Evolutionary conservation across 64 coral and sea anemone species (phyloP).

Genomic region (Orbicella faveolata): DNA sequence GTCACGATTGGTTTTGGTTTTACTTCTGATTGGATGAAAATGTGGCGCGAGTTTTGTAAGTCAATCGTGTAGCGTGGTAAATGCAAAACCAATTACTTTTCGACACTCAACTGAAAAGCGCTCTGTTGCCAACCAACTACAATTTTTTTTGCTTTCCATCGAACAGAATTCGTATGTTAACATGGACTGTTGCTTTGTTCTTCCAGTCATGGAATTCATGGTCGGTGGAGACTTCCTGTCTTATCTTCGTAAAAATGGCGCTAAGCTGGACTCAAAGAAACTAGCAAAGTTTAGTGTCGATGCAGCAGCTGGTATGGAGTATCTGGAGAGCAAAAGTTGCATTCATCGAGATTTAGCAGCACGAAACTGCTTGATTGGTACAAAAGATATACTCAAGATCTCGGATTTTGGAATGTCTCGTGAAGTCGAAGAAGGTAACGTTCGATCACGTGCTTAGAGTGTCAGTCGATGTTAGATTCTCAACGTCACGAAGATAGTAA

Average conservation of each 20-base stretch:
- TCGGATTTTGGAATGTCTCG: constrained; percentile 99
- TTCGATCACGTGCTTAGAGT: no score
- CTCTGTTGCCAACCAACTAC: no score
- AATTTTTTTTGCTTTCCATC: no score
- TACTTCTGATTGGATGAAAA: no score
- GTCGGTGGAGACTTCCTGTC: constrained; percentile 87
- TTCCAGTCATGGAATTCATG: constrained; percentile 95
- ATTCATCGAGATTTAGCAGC: constrained; percentile 93
- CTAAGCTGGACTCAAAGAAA: constrained; percentile 34
- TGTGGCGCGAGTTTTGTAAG: no score
- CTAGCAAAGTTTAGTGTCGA: constrained; percentile 79
- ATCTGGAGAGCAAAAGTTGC: constrained; percentile 74
- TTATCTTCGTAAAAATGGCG: constrained; percentile 58
- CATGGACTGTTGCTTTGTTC: background rate
- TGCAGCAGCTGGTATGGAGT: constrained; percentile 77
- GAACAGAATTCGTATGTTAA: no score
- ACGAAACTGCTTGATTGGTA: constrained; percentile 88
- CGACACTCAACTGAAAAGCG: no score
- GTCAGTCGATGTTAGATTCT: background rate
- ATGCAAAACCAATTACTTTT: no score
- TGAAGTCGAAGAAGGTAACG: constrained; percentile 84
- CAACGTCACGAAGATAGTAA: no score
- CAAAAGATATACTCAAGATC: constrained; percentile 80
- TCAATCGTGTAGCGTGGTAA: no score
- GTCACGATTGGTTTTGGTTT: no score